A percentile compares a stretch with the other conserved stretches of the same genome.
Evolutionary conservation across 2,113 vertebrate genomes (phyloP).

Genomic region (Calidris pygmaea): DNA sequence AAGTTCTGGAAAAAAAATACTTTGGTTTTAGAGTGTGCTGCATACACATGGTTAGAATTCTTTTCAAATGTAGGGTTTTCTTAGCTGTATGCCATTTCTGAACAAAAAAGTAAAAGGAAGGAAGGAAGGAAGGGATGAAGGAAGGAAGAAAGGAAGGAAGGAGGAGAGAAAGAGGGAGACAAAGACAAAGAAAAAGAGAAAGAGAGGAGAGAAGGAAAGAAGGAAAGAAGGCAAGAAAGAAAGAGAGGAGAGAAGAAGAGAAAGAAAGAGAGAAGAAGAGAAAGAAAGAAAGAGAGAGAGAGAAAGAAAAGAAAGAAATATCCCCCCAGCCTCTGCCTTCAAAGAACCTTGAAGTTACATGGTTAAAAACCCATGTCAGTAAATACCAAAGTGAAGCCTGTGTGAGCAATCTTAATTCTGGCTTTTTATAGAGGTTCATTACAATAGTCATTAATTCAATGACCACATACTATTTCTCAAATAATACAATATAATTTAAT

Average conservation of each 20-base stretch:
- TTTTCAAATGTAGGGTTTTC: background rate
- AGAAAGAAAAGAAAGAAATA: background rate
- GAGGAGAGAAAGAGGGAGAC: rapidly evolving
- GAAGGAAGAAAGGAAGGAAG: no score
- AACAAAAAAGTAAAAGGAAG: background rate
- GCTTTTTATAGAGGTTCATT: background rate
- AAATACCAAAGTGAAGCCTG: background rate
- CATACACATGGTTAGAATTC: background rate
- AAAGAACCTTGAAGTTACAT: background rate
- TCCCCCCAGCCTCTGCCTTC: background rate
- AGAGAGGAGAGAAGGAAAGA: rapidly evolving
- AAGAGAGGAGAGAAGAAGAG: rapidly evolving
- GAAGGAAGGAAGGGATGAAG: background rate
- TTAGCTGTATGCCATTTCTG: background rate
- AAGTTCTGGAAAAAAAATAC: background rate
- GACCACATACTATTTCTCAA: background rate
- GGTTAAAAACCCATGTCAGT: background rate
- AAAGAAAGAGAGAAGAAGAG: rapidly evolving
- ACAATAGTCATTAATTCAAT: background rate
- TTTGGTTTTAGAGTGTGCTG: background rate
- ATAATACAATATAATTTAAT: background rate
- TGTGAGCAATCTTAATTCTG: background rate
- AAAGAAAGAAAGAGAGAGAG: no score
- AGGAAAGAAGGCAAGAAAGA: rapidly evolving
- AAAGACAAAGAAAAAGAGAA: no score